Evolutionary conservation across 2,797 vertebrate species (phyloP).

Genomic region (Poecilia picta): DNA sequence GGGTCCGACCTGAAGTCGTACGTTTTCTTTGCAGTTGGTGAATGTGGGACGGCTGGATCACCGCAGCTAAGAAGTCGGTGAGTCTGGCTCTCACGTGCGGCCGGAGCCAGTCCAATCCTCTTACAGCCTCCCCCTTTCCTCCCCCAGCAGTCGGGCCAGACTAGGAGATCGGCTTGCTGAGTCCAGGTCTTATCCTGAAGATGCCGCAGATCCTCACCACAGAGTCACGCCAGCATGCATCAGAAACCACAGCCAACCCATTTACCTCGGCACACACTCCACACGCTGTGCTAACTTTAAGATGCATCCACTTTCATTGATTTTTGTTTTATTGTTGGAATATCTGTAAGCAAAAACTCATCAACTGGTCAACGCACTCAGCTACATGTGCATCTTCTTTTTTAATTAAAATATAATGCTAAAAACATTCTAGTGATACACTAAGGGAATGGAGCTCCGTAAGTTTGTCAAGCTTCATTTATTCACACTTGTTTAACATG

Average conservation of each 20-base stretch:
- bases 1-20: constrained; percentile 27
- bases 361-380: not conserved
- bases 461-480: no score
- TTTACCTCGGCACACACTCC: constrained; percentile 1
- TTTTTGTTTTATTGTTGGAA: not conserved
- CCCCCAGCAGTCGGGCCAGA: constrained; percentile 66
- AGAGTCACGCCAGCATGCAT: constrained; percentile 73
- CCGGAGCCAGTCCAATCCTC: constrained; percentile 71
- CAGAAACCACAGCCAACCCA: constrained; percentile 49
- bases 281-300: constrained; percentile 1
- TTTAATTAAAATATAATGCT: not conserved
- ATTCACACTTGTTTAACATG: no score
- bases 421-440: no score
- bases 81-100: constrained; percentile 71
- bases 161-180: constrained; percentile 64
- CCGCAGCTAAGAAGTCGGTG: constrained; percentile 51
- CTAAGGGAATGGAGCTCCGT: no score
- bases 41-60: constrained; percentile 71
- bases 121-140: constrained; percentile 71
- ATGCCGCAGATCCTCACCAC: constrained; percentile 49
- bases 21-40: constrained; percentile 27
- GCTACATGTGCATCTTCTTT: not conserved
- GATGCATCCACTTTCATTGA: constrained; percentile 6
- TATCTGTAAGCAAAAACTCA: not conserved
- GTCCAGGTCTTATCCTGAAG: constrained; percentile 70